A percentile compares a stretch with the other conserved stretches of the same genome.
Conservation (phyloP, 2,797 vertebrate species). For the Oceanodroma leucorhoa region DNA sequence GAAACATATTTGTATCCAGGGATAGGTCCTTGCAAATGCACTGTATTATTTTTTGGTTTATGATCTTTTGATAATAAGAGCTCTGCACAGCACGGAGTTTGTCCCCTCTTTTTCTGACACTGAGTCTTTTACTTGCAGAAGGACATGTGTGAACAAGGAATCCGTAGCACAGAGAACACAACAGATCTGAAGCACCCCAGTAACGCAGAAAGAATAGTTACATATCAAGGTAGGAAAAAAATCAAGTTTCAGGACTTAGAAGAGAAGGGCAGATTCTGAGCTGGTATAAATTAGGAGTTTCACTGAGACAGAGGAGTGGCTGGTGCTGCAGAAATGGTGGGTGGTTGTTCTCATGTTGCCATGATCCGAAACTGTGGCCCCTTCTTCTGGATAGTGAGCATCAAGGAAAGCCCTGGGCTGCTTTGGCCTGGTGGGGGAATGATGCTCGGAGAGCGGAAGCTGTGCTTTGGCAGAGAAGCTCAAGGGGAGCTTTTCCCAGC, state of each 20-base stretch:
- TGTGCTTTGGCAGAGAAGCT: background rate
- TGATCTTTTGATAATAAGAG: background rate
- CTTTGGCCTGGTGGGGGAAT: background rate
- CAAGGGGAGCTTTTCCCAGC: background rate
- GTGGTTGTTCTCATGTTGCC: background rate
- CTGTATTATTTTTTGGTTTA: background rate
- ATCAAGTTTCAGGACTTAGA: background rate
- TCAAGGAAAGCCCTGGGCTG: background rate
- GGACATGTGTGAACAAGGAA: background rate
- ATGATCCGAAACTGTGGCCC: background rate
- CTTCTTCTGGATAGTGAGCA: background rate
- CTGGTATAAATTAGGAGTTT: background rate
- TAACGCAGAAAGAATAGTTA: background rate
- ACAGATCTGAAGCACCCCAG: background rate
- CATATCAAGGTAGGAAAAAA: background rate
- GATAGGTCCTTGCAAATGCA: background rate
- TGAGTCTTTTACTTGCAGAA: background rate
- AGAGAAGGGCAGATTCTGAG: background rate
- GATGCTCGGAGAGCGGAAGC: background rate
- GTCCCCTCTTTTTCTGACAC: background rate
- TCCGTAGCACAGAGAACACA: background rate
- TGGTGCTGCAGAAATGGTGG: background rate
- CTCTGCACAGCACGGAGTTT: background rate
- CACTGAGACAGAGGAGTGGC: background rate
- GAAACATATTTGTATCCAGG: slow-evolving; percentile 1